phyloP scores from a whole-genome alignment of 2,888 invertebrate species.

The Eudemis profundana region DNA sequence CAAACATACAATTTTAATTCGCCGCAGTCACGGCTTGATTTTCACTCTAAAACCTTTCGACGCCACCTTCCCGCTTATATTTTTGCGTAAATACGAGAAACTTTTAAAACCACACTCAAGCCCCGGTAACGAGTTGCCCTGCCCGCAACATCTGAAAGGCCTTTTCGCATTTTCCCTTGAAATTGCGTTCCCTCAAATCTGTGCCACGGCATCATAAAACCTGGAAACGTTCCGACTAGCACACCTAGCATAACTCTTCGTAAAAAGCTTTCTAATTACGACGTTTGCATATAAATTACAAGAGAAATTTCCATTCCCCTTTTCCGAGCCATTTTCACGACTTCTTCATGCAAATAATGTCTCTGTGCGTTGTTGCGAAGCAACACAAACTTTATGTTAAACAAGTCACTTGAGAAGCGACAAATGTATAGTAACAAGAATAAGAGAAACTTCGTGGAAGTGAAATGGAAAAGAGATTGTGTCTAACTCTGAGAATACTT shows the following conservation, averaged over 20 bases:
- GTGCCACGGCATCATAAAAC: slow-evolving; percentile 33
- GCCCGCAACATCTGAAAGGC: slow-evolving; percentile 23
- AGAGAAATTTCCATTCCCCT: slow-evolving; percentile 68
- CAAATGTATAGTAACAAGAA: slow-evolving; percentile 53
- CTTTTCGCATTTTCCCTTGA: slow-evolving; percentile 23
- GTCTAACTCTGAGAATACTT: slow-evolving; percentile 35
- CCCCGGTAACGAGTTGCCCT: slow-evolving; percentile 31
- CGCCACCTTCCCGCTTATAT: slow-evolving; percentile 5
- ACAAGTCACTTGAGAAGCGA: slow-evolving; percentile 66
- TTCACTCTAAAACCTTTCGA: neutral
- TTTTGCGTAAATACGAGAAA: slow-evolving; percentile 27
- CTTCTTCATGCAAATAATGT: slow-evolving; percentile 73
- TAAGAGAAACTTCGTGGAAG: slow-evolving; percentile 51
- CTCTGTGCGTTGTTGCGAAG: slow-evolving; percentile 59
- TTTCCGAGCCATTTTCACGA: slow-evolving; percentile 69
- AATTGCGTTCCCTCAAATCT: slow-evolving; percentile 31
- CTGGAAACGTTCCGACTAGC: slow-evolving; percentile 38
- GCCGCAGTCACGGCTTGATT: slow-evolving; percentile 11
- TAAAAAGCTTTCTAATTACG: slow-evolving; percentile 73
- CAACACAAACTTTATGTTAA: slow-evolving; percentile 72
- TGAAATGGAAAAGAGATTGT: slow-evolving; percentile 46
- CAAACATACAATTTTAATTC: neutral
- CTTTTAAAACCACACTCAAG: slow-evolving; percentile 31
- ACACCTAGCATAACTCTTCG: slow-evolving; percentile 53
- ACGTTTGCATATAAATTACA: slow-evolving; percentile 79